phyloP scores from a whole-genome alignment of 2,888 invertebrate species.

The Epistrophe grossulariae region DNA sequence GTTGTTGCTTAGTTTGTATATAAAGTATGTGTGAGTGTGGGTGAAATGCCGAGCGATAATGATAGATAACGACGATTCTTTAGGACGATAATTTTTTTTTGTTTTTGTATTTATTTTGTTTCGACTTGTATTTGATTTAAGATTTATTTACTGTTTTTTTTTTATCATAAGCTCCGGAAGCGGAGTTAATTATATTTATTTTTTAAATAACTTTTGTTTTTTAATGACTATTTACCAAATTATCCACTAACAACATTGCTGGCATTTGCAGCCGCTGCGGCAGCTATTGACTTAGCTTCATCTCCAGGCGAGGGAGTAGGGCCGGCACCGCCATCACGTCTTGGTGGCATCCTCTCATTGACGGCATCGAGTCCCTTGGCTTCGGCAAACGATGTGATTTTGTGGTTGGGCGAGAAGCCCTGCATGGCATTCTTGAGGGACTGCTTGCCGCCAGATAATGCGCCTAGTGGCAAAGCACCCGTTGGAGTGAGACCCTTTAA shows the following conservation, averaged over 20 bases:
- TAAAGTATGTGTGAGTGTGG: slow-evolving; percentile 46
- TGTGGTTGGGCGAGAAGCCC: slow-evolving; percentile 98
- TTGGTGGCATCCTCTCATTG: slow-evolving; percentile 99
- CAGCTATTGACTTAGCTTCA: slow-evolving; percentile 77
- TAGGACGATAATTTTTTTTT: slow-evolving; percentile 59
- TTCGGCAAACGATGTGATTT: slow-evolving; percentile 99
- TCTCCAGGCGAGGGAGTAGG: slow-evolving; percentile 88
- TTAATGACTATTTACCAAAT: slow-evolving; percentile 52
- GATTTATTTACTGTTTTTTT: slow-evolving; percentile 17
- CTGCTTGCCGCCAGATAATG: slow-evolving; percentile 97
- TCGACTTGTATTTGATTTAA: slow-evolving; percentile 63
- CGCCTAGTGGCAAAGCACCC: slow-evolving; percentile 97
- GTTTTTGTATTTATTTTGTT: slow-evolving; percentile 38
- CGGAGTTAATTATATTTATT: slow-evolving; percentile 44
- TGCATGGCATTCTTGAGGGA: slow-evolving; percentile 97
- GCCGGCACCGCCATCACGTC: slow-evolving; percentile 86
- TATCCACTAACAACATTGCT: slow-evolving; percentile 65
- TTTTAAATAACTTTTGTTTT: slow-evolving; percentile 30
- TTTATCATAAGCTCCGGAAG: slow-evolving; percentile 31
- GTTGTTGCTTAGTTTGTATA: slow-evolving; percentile 62
- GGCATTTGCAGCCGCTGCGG: slow-evolving; percentile 71
- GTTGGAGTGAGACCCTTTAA: slow-evolving; percentile 99
- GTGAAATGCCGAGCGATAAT: slow-evolving; percentile 68
- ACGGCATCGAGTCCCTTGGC: slow-evolving; percentile 99
- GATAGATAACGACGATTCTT: slow-evolving; percentile 69